Conservation (phyloP, 2,888 invertebrate species). For the Scrobipalpa atriplicella region DNA sequence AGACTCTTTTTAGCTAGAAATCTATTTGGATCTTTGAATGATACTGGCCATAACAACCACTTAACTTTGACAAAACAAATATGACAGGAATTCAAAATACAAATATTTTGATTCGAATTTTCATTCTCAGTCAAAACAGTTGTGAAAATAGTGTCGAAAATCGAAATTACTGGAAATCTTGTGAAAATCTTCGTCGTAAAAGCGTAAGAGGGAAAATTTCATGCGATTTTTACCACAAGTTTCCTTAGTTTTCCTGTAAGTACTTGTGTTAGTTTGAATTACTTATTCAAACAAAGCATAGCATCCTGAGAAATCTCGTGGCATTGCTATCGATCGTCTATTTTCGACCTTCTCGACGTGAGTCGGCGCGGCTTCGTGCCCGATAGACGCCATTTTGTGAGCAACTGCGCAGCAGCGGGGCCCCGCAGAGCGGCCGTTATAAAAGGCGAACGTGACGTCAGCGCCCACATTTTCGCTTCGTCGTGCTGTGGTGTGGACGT, state of each 20-base stretch:
- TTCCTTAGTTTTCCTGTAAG: too few species aligned
- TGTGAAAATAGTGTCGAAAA: too few species aligned
- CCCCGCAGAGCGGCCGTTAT: constrained; percentile 54
- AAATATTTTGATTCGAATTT: too few species aligned
- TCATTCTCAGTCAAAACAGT: too few species aligned
- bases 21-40: too few species aligned
- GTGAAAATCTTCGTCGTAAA: neutral
- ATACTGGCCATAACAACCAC: too few species aligned
- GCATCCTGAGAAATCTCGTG: neutral
- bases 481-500: constrained; percentile 62
- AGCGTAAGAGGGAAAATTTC: neutral
- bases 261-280: neutral
- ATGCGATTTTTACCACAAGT: neutral
- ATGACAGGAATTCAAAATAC: too few species aligned
- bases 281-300: neutral
- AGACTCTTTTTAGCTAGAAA: too few species aligned
- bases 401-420: constrained; percentile 61
- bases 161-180: too few species aligned
- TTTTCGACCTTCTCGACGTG: constrained; percentile 41
- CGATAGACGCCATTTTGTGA: constrained; percentile 65
- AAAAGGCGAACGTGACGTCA: constrained; percentile 67
- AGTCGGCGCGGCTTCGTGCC: constrained; percentile 33
- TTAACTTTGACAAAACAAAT: too few species aligned
- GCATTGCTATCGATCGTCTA: constrained; percentile 43
- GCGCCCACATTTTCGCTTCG: constrained; percentile 54